Evolutionary conservation across 2,113 vertebrate species (phyloP), one percentile per base, ranked within the genome.

Genomic region (Mionectes macconnelli): DNA sequence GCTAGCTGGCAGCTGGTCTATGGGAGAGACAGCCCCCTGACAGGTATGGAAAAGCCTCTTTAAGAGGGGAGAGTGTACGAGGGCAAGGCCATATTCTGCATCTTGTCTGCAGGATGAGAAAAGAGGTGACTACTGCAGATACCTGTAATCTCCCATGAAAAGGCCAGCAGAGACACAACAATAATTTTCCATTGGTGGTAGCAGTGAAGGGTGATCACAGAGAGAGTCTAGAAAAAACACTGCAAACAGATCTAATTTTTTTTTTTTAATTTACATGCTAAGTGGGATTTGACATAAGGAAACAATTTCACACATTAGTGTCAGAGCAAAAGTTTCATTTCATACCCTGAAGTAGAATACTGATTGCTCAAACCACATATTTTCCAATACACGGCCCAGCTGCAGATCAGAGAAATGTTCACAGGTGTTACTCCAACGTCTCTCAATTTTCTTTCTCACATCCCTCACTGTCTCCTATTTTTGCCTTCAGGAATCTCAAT

Each of bases 251-350:
- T 49, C 1, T 42, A 5, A 2, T 12, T 31, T 18, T 53, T 53
- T 42, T 63, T 68, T 88, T 66, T 62, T 0, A 49, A 84, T 83
- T 90, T 91, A 55, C 70, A 63, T 76, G 30, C 23, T 85, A 80
- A 83, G 45, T 47, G 19, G 49, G 39, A 85, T 93, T 87, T 83
- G 45, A 73, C 42, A 55, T 42, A 90, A 64, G 50, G 39, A 88
- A 90, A 80, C 12, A 66, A 87, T 67, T 94, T 93, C 63, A 74
- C 70, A 85, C 21, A 6, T 67, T 90, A 79, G 10, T 70, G 96
- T 95, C 45, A 50, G 59, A 93, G 75, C 21, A 76, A 78, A 96
- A 93, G n/a, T 87, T 90, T 93, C 6, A 76, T 91, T 95, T 90
- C 11, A 83, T 39, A 18, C 49, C 50, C 67, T 80, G 40, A 87